Evolutionary conservation across 2,797 vertebrate species (phyloP).

Genomic region (Podargus strigoides): DNA sequence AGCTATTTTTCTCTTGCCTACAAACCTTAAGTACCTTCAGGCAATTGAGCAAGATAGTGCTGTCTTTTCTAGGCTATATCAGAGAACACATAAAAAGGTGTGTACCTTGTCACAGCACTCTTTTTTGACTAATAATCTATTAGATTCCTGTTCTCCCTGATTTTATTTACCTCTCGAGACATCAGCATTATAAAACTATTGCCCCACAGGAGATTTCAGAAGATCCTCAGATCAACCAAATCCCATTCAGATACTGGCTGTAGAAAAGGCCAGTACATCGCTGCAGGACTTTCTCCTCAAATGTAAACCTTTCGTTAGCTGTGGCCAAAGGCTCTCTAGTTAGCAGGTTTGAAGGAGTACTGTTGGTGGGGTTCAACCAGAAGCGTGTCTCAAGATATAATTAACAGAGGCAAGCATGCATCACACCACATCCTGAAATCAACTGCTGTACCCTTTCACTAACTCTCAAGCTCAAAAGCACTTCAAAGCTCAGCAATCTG

Average conservation of each 20-base stretch:
- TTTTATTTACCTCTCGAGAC: neutral
- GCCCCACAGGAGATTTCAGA: neutral
- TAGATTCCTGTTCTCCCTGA: neutral
- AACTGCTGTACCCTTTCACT: neutral
- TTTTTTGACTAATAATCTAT: neutral
- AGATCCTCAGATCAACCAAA: neutral
- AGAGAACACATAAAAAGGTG: neutral
- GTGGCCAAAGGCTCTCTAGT: neutral
- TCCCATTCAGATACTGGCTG: neutral
- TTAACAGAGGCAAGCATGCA: neutral
- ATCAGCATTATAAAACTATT: neutral
- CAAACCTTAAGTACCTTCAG: neutral
- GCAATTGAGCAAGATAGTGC: neutral
- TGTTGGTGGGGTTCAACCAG: neutral
- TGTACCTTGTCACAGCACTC: neutral
- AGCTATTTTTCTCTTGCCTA: neutral
- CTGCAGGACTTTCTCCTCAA: neutral
- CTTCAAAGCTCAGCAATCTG: neutral
- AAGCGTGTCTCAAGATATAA: neutral
- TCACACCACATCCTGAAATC: neutral
- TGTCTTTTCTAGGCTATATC: neutral
- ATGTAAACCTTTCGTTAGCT: neutral
- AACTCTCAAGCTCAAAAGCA: neutral
- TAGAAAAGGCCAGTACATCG: neutral
- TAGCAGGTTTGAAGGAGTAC: neutral